A percentile compares a stretch with the other conserved stretches of the same genome.
Conservation (phyloP, 2,888 invertebrate species). For the Uloborus plumipes region DNA sequence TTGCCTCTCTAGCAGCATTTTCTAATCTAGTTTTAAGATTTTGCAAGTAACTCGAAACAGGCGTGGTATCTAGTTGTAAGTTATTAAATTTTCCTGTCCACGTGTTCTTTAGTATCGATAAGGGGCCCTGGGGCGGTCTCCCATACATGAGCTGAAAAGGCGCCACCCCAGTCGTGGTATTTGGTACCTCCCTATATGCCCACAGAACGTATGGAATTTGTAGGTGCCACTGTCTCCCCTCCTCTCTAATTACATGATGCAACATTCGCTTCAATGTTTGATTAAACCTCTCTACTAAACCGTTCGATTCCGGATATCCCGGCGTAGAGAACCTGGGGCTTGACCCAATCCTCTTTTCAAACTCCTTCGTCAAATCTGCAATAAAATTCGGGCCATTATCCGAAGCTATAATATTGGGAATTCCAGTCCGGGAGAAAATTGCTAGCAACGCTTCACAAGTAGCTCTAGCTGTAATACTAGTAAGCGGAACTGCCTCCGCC, state of each 20-base stretch:
- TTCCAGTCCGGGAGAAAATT: slow-evolving; percentile 6
- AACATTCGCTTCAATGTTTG: slow-evolving; percentile 17
- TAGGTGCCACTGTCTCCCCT: background rate
- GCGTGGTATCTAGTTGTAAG: background rate
- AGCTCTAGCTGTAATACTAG: slow-evolving; percentile 4
- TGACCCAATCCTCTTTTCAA: slow-evolving; percentile 4
- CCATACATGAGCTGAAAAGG: slow-evolving; percentile 32
- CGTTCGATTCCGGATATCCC: background rate
- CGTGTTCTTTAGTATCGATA: background rate
- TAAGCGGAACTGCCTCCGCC: slow-evolving; percentile 16
- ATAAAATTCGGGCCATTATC: slow-evolving; percentile 22
- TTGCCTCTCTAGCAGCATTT: background rate
- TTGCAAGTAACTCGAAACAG: background rate
- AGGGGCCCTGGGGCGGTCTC: slow-evolving; percentile 7
- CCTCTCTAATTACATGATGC: slow-evolving; percentile 10
- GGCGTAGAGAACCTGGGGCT: slow-evolving; percentile 18
- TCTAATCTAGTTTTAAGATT: background rate
- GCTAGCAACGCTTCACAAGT: slow-evolving; percentile 17
- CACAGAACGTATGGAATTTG: background rate
- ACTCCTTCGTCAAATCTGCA: slow-evolving; percentile 7
- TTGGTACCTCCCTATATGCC: slow-evolving; percentile 6
- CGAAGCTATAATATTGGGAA: slow-evolving; percentile 6
- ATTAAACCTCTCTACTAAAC: slow-evolving; percentile 16
- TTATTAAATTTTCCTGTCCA: background rate
- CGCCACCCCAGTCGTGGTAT: background rate